Conservation (phyloP, 2,888 invertebrate species). For the Microplitis manilae region DNA sequence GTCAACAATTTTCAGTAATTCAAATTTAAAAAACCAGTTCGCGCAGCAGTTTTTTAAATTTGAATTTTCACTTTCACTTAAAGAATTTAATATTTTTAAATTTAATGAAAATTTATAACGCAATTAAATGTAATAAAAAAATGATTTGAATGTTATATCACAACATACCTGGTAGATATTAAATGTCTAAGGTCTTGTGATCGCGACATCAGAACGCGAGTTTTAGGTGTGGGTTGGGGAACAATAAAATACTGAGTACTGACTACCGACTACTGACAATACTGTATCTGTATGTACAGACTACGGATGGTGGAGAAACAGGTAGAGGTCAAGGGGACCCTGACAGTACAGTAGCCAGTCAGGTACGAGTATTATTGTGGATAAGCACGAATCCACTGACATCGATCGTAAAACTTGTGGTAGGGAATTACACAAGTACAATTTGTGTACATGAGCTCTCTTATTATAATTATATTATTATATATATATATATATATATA, state of each 20-base stretch:
- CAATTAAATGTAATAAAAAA: conserved; percentile 2
- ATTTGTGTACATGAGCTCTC: background rate
- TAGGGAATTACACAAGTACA: background rate
- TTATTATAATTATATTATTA: background rate
- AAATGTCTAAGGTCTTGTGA: background rate
- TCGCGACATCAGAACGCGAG: conserved; percentile 9
- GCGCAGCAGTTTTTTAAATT: background rate
- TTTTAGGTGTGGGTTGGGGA: conserved; percentile 6
- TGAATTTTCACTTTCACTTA: background rate
- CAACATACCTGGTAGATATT: background rate
- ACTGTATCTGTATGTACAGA: background rate
- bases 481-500: background rate
- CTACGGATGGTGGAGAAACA: conserved; percentile 20
- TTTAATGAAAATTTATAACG: background rate
- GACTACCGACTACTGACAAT: background rate
- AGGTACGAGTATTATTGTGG: conserved; percentile 28
- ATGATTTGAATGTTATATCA: conserved; percentile 4
- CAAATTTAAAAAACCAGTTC: background rate
- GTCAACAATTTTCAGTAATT: background rate
- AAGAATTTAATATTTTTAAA: background rate
- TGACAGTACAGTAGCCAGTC: conserved; percentile 26
- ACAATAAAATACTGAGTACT: background rate
- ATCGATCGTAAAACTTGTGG: conserved; percentile 30
- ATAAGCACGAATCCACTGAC: conserved; percentile 24
- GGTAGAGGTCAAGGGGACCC: conserved; percentile 31